Percentiles rank a stretch among this genome's conserved stretches.
These are phyloP conservation scores for Monochamus saltuarius DNA, from an alignment of 1,140 invertebrate species.

Conservation along the genomic window DNA sequence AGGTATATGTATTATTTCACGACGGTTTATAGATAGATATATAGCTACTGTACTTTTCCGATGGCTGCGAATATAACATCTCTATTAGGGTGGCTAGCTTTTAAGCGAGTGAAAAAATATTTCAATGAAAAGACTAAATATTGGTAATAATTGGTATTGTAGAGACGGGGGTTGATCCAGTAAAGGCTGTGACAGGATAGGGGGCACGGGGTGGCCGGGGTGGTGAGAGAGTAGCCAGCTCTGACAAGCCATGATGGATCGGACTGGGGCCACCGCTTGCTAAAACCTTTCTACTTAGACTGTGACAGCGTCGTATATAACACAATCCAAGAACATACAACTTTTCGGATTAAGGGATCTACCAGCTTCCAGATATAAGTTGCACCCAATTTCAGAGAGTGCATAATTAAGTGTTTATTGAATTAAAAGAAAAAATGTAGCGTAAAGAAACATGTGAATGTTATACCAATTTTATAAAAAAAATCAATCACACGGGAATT, in stretches of 20 bases:
- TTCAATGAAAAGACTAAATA: constrained; percentile 23
- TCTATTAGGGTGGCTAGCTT: constrained; percentile 7
- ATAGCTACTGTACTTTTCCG: no score
- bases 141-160: constrained; percentile 23
- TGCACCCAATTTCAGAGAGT: constrained; percentile 14
- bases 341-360: constrained; percentile 21
- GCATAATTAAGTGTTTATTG: not conserved
- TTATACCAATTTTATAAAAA: no score
- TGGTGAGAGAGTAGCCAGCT: constrained; percentile 46
- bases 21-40: no score
- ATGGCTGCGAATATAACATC: constrained; percentile 14
- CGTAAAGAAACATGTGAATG: no score
- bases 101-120: constrained; percentile 7
- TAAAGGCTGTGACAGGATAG: constrained; percentile 13
- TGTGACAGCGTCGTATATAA: constrained; percentile 34
- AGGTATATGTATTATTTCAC: no score
- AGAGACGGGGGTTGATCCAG: constrained; percentile 11
- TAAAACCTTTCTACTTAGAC: constrained; percentile 48
- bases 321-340: constrained; percentile 22
- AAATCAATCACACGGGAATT: no score
- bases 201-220: constrained; percentile 28
- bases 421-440: no score
- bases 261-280: constrained; percentile 41
- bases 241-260: constrained; percentile 51
- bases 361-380: constrained; percentile 5